Evolutionary conservation across 2,888 invertebrate genomes (phyloP), one percentile per base, ranked within the genome.

Genomic region (Erynnis tages): DNA sequence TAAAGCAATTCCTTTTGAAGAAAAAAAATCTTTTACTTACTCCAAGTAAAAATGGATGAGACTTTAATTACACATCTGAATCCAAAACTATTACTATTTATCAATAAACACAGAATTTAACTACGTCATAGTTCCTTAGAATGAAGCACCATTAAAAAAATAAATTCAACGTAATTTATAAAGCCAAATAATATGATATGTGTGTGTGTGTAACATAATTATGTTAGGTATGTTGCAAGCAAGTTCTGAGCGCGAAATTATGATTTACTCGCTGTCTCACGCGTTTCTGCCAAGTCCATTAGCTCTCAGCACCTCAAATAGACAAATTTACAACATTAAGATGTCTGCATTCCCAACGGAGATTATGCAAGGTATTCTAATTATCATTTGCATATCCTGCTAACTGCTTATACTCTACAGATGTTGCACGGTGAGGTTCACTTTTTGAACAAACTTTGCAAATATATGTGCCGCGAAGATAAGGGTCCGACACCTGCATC

Each of bases 401-500:
- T 59, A 57, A 61, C 59, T 54, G 54, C 40, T 30, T 11, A 6
- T 56, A 49, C 54, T 57, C 61, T 66, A 71, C 73, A 73, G 67
- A 70, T 72, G 74, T 60, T 74, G 72, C 66, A 69, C 65, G 61
- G 66, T 64, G 55, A 62, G 57, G 48, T 61, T 69, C 68, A 71
- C 67, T 78, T 78, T 79, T 78, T 76, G 63, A 67, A 63, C 67
- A 71, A 81, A 82, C 69, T 82, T 81, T 66, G 69, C 79, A 81
- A 82, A 81, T 80, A 81, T 80, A 82, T 77, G 75, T 73, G 72
- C 68, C 62, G 62, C 65, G 58, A 71, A 76, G 79, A 84, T 79
- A 79, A 79, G 84, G 84, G 86, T 84, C 74, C 74, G 68, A 69
- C 71, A 85, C 82, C 84, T 83, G 44, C 50, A 52, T 41, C 34